These are phyloP conservation scores for Vanessa tameamea DNA, from an alignment of 1,140 invertebrate species.

Conservation along the genomic window DNA sequence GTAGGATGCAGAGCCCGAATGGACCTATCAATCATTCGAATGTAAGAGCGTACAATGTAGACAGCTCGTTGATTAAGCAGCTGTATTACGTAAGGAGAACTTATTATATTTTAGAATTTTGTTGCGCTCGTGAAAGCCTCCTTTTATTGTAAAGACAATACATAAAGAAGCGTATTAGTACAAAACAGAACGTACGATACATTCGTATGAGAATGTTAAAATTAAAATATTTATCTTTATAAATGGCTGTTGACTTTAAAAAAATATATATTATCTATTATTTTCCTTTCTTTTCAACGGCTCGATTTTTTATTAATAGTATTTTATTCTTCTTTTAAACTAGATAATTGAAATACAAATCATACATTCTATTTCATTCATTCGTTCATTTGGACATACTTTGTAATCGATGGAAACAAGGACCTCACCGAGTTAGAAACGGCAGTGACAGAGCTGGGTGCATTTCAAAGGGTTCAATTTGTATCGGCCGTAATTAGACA, in stretches of 20 bases:
- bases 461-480: slow-evolving; percentile 57
- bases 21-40: slow-evolving; percentile 43
- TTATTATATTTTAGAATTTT: slow-evolving; percentile 30
- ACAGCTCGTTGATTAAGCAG: slow-evolving; percentile 42
- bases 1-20: slow-evolving; percentile 39
- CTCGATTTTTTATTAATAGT: no score
- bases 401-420: slow-evolving; percentile 26
- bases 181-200: no score
- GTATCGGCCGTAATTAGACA: slow-evolving; percentile 50
- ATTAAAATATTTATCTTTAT: no score
- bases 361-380: background rate
- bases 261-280: no score
- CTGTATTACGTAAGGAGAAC: slow-evolving; percentile 31
- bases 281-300: no score
- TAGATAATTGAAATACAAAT: background rate
- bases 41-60: slow-evolving; percentile 33
- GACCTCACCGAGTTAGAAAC: slow-evolving; percentile 30
- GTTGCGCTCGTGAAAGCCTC: background rate
- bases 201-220: no score
- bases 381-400: slow-evolving; percentile 14
- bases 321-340: no score
- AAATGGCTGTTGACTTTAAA: no score
- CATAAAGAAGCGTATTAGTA: no score
- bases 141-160: background rate
- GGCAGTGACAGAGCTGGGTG: slow-evolving; percentile 25